phyloP scores from a whole-genome alignment of 2,113 vertebrate genomes.

The Glaucidium brasilianum region DNA sequence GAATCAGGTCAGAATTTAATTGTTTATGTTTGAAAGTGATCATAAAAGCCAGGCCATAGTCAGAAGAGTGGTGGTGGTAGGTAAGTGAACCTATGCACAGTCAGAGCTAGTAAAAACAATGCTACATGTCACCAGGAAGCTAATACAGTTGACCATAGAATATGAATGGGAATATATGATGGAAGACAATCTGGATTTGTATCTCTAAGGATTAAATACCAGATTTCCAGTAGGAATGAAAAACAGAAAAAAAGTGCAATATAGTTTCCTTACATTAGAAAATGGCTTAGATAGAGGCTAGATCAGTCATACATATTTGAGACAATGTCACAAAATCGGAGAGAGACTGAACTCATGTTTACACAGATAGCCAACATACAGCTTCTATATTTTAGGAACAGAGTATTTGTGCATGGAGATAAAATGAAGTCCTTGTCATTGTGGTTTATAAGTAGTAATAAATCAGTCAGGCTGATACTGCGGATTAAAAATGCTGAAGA shows the following conservation, averaged over 20 bases:
- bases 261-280: not conserved
- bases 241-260: not conserved
- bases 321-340: not conserved
- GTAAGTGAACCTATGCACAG: not conserved
- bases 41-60: not conserved
- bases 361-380: not conserved
- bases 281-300: not conserved
- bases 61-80: not conserved
- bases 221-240: not conserved
- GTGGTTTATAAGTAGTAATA: conserved; percentile 3
- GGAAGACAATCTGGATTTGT: not conserved
- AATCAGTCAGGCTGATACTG: not conserved
- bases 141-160: not conserved
- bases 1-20: not conserved
- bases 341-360: not conserved
- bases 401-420: not conserved
- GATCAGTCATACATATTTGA: not conserved
- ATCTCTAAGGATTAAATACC: not conserved
- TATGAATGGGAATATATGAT: not conserved
- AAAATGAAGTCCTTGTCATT: conserved; percentile 2
- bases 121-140: not conserved
- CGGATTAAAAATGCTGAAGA: conserved; percentile 17
- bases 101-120: not conserved
- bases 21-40: not conserved
- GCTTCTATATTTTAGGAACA: not conserved